phyloP scores from a whole-genome alignment of 2,888 invertebrate species.

The Pristionchus mayeri region DNA sequence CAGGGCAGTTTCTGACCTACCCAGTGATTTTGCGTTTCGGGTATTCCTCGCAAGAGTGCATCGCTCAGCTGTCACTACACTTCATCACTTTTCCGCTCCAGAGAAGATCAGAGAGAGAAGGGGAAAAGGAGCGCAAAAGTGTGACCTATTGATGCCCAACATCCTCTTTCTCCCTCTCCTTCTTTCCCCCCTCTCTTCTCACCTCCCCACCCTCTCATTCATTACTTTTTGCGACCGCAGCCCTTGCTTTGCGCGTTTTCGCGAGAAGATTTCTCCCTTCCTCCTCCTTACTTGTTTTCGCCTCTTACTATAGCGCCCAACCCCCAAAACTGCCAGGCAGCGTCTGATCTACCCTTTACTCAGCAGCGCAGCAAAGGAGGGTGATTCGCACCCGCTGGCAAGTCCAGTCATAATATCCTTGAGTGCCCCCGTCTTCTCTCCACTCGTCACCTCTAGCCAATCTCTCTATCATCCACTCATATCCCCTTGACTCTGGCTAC shows the following conservation, averaged over 20 bases:
- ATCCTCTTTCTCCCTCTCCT: neutral
- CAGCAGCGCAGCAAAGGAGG: too few relatives aligned
- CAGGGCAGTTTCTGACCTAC: neutral
- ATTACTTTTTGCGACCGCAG: constrained; percentile 28
- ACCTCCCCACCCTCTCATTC: constrained; percentile 23
- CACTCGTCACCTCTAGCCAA: neutral
- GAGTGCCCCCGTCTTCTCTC: neutral
- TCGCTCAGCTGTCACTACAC: neutral
- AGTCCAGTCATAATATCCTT: neutral
- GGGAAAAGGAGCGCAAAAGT: constrained; percentile 24
- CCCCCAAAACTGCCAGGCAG: too few relatives aligned
- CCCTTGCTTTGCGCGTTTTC: neutral
- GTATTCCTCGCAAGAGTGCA: neutral
- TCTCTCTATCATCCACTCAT: neutral
- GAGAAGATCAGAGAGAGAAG: constrained; percentile 11
- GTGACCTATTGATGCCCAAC: constrained; percentile 30
- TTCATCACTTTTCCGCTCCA: neutral
- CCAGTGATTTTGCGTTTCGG: neutral
- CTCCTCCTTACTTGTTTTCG: neutral
- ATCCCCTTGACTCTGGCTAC: neutral
- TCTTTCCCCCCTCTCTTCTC: neutral
- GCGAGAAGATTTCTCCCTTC: neutral
- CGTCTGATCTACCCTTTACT: too few relatives aligned
- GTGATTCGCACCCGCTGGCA: too few relatives aligned
- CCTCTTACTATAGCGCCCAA: neutral